Conservation (phyloP, 2,888 invertebrate genomes). For the Apotomis betuletana region DNA sequence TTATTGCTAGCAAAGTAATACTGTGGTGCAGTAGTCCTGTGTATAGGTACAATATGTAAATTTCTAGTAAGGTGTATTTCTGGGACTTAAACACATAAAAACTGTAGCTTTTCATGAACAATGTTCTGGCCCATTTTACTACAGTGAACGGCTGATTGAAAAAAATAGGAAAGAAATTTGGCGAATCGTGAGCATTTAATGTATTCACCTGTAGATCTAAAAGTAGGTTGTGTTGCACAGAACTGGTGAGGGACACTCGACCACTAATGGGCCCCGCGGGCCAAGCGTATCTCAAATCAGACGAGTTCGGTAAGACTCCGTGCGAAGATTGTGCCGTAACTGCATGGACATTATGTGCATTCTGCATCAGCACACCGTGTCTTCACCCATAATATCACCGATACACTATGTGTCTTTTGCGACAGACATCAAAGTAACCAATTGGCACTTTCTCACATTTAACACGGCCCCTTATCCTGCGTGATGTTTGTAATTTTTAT, state of each 20-base stretch:
- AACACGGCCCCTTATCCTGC: conserved; percentile 49
- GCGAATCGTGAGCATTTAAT: not conserved
- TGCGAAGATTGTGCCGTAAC: conserved; percentile 66
- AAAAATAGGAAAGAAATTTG: no score
- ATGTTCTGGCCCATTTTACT: no score
- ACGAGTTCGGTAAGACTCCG: conserved; percentile 89
- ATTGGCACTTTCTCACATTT: conserved; percentile 55
- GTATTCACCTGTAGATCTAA: conserved; percentile 43
- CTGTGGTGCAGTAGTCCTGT: no score
- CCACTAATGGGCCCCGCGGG: conserved; percentile 90
- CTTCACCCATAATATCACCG: conserved; percentile 52
- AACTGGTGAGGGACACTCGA: conserved; percentile 89
- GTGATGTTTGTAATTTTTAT: conserved; percentile 21
- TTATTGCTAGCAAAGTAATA: no score
- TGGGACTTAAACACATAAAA: no score
- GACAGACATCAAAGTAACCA: conserved; percentile 58
- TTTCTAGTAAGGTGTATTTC: no score
- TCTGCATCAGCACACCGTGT: conserved; percentile 56
- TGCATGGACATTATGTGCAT: conserved; percentile 76
- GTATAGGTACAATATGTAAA: no score
- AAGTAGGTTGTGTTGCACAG: conserved; percentile 75
- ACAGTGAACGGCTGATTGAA: no score
- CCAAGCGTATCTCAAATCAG: conserved; percentile 92
- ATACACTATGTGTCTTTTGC: conserved; percentile 65
- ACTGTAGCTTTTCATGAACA: no score